phyloP scores from a whole-genome alignment of 2,888 invertebrate genomes.

The Polyploca ridens region DNA sequence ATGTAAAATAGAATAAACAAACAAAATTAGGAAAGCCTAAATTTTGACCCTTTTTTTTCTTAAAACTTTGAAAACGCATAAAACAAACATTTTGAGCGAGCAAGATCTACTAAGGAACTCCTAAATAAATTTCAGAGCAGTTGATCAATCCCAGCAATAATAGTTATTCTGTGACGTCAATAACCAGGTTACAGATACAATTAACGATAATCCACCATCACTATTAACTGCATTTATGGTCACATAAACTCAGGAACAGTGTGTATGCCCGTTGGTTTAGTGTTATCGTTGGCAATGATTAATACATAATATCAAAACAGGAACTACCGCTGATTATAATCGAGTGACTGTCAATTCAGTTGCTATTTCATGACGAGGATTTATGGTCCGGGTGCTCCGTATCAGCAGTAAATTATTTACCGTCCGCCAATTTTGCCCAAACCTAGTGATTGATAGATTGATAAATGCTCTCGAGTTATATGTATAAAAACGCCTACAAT shows the following conservation, averaged over 20 bases:
- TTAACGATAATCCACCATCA: too few species aligned
- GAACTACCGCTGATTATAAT: conserved; percentile 47
- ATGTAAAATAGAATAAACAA: too few species aligned
- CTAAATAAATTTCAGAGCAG: too few species aligned
- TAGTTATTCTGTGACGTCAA: too few species aligned
- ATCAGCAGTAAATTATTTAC: conserved; percentile 65
- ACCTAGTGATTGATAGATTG: conserved; percentile 54
- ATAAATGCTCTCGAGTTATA: conserved; percentile 24
- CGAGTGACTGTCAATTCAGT: conserved; percentile 60
- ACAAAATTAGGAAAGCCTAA: too few species aligned
- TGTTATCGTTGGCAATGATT: conserved; percentile 28
- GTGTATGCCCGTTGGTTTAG: conserved; percentile 15
- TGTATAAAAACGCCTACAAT: conserved; percentile 18
- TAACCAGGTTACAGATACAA: too few species aligned
- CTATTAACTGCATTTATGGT: not conserved
- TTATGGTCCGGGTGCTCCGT: conserved; percentile 53
- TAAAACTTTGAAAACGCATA: too few species aligned
- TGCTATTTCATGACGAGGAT: conserved; percentile 61
- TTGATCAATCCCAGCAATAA: too few species aligned
- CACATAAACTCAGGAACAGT: not conserved
- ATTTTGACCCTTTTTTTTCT: too few species aligned
- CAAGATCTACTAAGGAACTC: too few species aligned
- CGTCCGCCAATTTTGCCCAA: conserved; percentile 46
- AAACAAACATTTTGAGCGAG: too few species aligned
- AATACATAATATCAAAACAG: conserved; percentile 34